These are phyloP conservation scores for Philotrypesis tridentata DNA, from an alignment of 1,140 invertebrate genomes.

Conservation along the genomic window DNA sequence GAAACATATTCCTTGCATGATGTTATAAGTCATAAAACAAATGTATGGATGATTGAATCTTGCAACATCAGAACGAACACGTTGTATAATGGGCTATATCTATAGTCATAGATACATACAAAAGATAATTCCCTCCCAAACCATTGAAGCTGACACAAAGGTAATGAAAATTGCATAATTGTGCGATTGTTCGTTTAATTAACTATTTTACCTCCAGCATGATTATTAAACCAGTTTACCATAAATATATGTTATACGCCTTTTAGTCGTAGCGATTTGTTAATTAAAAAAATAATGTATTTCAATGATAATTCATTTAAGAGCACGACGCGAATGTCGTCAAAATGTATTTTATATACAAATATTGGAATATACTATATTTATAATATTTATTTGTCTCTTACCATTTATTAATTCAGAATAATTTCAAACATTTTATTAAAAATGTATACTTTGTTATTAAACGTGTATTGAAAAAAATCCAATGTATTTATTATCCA, in stretches of 20 bases:
- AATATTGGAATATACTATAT: constrained; percentile 31
- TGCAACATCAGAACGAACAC: constrained; percentile 20
- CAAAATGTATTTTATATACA: constrained; percentile 31
- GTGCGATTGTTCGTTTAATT: neutral
- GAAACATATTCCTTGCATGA: neutral
- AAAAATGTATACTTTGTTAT: constrained; percentile 40
- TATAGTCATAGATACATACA: neutral
- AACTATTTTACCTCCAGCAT: neutral
- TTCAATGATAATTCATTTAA: constrained; percentile 1
- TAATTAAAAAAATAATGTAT: constrained; percentile 28
- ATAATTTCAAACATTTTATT: constrained; percentile 30
- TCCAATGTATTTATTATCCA: constrained; percentile 20
- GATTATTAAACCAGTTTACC: constrained; percentile 1
- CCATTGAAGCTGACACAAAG: neutral
- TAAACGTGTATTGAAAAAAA: constrained; percentile 38
- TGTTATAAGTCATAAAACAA: neutral
- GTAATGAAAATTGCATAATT: neutral
- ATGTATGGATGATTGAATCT: constrained; percentile 1
- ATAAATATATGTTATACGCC: neutral
- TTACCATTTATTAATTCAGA: constrained; percentile 24
- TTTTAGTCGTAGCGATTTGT: neutral
- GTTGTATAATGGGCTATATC: neutral
- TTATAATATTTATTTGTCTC: constrained; percentile 39
- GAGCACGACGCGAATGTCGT: neutral
- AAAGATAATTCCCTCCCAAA: neutral